Percentiles rank a stretch among this genome's conserved stretches.
phyloP scores from a whole-genome alignment of 1,140 invertebrate genomes.

The Macrostomum lignano region DNA sequence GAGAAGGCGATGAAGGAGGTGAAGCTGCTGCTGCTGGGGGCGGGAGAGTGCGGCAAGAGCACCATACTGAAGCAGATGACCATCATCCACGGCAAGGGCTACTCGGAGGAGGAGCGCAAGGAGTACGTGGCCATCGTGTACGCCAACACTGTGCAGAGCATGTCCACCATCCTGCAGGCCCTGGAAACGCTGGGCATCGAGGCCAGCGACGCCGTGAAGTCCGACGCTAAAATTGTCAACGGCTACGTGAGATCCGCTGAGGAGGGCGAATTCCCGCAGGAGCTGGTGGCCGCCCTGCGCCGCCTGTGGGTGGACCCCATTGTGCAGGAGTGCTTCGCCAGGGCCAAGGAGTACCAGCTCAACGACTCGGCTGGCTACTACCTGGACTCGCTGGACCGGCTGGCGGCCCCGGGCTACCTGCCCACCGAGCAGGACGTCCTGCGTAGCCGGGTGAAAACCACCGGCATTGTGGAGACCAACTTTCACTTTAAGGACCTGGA shows the following conservation, averaged over 20 bases:
- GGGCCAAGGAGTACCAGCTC: slow-evolving; percentile 65
- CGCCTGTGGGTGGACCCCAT: slow-evolving; percentile 60
- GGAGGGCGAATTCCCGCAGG: slow-evolving; percentile 38
- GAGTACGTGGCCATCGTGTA: slow-evolving; percentile 73
- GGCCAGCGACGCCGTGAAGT: slow-evolving; percentile 31
- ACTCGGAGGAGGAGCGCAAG: slow-evolving; percentile 65
- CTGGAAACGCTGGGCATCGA: slow-evolving; percentile 96
- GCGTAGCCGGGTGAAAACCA: slow-evolving; percentile 67
- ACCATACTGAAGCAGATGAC: slow-evolving; percentile 7
- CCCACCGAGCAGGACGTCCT: slow-evolving; percentile 72
- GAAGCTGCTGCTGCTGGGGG: slow-evolving; percentile 4
- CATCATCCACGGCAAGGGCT: slow-evolving; percentile 36
- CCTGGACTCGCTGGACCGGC: slow-evolving; percentile 46
- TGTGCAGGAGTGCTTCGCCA: slow-evolving; percentile 47
- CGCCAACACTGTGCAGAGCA: slow-evolving; percentile 97
- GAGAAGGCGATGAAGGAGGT: slow-evolving; percentile 6
- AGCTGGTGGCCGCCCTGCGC: slow-evolving; percentile 56
- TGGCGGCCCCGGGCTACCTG: slow-evolving; percentile 45
- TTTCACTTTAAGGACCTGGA: slow-evolving; percentile 66
- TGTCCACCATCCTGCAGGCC: slow-evolving; percentile 89
- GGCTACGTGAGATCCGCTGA: slow-evolving; percentile 37
- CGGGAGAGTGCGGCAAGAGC: slow-evolving; percentile 6
- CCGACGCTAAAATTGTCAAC: slow-evolving; percentile 1
- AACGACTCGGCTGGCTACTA: slow-evolving; percentile 40
- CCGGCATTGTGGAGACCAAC: slow-evolving; percentile 69